Conservation (phyloP, 37 sponge, comb jelly and placozoan genomes). For the Chondrosia reniformis region DNA sequence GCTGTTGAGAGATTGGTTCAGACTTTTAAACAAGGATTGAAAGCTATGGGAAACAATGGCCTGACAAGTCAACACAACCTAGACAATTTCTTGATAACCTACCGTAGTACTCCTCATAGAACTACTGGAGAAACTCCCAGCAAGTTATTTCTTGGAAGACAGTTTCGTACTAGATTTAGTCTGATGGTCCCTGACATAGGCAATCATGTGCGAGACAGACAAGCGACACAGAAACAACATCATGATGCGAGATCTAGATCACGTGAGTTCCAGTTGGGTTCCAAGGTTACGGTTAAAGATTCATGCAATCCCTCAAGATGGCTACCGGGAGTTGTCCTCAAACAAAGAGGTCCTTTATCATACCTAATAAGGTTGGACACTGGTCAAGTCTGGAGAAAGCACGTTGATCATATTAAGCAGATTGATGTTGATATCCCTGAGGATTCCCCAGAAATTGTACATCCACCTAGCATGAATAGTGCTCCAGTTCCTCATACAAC, state of each 20-base stretch:
- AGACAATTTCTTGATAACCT: slow-evolving; percentile 3
- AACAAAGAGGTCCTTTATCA: neutral
- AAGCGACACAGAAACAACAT: neutral
- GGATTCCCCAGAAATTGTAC: no score
- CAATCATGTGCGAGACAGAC: neutral
- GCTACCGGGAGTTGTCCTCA: neutral
- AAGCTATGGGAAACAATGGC: neutral
- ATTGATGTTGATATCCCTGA: no score
- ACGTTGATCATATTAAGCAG: slow-evolving; percentile 11
- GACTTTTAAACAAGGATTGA: neutral
- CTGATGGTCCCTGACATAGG: neutral
- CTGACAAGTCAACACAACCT: neutral
- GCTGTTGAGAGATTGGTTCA: neutral
- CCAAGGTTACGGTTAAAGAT: neutral
- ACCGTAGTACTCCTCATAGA: neutral
- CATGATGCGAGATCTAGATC: neutral
- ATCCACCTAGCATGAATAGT: no score
- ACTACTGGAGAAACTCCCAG: neutral
- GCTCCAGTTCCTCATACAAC: no score
- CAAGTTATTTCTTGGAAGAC: neutral
- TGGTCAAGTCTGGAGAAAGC: neutral
- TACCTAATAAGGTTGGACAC: neutral
- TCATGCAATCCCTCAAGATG: neutral
- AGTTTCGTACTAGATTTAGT: neutral
- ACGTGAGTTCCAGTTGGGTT: neutral